Evolutionary conservation across 2,797 vertebrate species (phyloP), one percentile per base, ranked within the genome.

Genomic region (Tympanoctomys barrerae): DNA sequence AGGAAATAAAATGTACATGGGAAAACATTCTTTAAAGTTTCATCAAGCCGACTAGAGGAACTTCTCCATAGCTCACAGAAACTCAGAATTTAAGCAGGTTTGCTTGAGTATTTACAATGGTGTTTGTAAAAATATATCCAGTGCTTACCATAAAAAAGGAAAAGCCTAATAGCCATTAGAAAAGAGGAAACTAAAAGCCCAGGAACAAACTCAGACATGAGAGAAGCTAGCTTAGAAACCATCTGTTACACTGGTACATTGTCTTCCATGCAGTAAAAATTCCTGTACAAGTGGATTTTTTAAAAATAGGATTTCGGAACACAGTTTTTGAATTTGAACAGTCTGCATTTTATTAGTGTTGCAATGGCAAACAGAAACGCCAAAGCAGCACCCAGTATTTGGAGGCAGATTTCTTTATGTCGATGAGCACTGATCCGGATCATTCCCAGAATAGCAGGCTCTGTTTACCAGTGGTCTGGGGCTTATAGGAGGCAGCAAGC

Each of bases 221-320:
- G 31, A 66, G 21, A 89, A 70, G 14, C 61, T 52, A 52, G 73
- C 68, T 85, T 71, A 66, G 26, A 93, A 77, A 31, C 4, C 22
- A 46, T 49, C 28, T 19, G 24, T 18, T 33, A 22, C 31, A 3
- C 16, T 73, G 26, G 28, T 91, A 78, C n/a, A 77, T 64, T 52
- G 86, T 75, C 21, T 16, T 64, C 59, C 13, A 64, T 31, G 31
- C 24, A 80, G 42, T 19, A 59, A 84, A 78, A 19, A 70, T 57
- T 85, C 28, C 54, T 28, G 28, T 52, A 62, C n/a, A 42, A 68
- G 28, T 28, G 6, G 18, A 90, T 33, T 18, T 79, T 78, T 92
- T 92, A 57, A 68, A 91, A 68, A 26, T 68, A 89, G 75, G n/a
- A 68, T 73, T 42, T 87, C n/a, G 80, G 59, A 87, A 62, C n/a